Evolutionary conservation across 2,113 vertebrate genomes (phyloP).

Genomic region (Eleginops maclovinus): DNA sequence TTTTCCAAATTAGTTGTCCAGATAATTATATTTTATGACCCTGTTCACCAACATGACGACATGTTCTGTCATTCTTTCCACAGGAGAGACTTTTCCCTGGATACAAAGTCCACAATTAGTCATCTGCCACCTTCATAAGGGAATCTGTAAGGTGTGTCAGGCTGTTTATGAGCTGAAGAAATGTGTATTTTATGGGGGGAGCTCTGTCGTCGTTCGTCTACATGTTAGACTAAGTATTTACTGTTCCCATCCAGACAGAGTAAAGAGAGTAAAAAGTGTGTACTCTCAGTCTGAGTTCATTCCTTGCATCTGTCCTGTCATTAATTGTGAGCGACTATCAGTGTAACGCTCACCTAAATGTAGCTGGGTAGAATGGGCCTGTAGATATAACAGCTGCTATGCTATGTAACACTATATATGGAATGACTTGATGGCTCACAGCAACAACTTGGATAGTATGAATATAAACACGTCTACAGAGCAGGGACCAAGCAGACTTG

Average conservation of each 20-base stretch:
- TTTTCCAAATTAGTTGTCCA: not conserved
- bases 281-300: not conserved
- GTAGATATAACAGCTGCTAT: not conserved
- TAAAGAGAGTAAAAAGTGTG: not conserved
- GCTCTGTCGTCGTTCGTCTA: not conserved
- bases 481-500: no score
- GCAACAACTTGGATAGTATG: not conserved
- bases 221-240: not conserved
- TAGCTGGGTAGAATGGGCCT: not conserved
- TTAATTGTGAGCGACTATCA: slow-evolving; percentile 1
- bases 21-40: not conserved
- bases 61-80: not conserved
- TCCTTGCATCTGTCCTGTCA: not conserved
- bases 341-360: not conserved
- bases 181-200: not conserved
- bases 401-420: slow-evolving; percentile 11
- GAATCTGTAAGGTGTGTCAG: not conserved
- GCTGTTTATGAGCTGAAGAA: not conserved
- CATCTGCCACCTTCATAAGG: not conserved
- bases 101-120: slow-evolving; percentile 21
- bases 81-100: not conserved
- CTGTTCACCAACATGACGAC: not conserved
- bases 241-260: not conserved
- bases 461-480: not conserved
- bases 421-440: not conserved